Evolutionary conservation across 2,797 vertebrate genomes (phyloP), one percentile per base, ranked within the genome.

Genomic region (Hemitrygon akajei): DNA sequence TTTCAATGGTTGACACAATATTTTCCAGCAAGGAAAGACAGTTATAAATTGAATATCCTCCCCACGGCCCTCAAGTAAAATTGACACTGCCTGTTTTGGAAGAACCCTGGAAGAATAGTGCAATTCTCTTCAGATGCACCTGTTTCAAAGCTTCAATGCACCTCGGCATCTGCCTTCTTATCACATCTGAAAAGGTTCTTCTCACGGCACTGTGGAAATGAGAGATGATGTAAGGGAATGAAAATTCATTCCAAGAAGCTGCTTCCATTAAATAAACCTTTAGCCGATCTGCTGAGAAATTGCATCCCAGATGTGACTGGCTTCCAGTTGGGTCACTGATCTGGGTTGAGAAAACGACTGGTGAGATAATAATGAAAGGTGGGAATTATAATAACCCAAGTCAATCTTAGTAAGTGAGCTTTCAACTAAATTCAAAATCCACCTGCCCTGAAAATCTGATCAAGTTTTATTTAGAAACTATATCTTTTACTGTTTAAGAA

Each of bases 351-450:
- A 89, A 37, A 34, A n/a, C 18, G 5, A 66, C n/a, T 7, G 63
- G 60, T 34, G n/a, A 37, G n/a, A 89, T 89, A 37, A 34, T 69
- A 86, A 60, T 86, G 60, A 37, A n/a, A 66, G 6, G 60, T 7
- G 7, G 30, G n/a, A 34, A 63, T 37, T 89, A 37, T 4, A 89
- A 89, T 89, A 87, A 69, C n/a, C 7, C 7, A 20, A 20, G 16
- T 18, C n/a, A 69, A 16, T 66, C 66, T 10, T 89, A 69, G 60
- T 1, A 0, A 10, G 60, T 37, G 16, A 66, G 30, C 11, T 66
- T 89, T 89, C 66, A 66, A 37, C n/a, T 89, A n/a, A 89, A 89
- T 22, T 89, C 60, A 20, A 89, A 89, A 37, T 89, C 22, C n/a
- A 37, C 18, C n/a, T 89, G 86, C n/a, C 30, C 3, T 69, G 10